A percentile compares a stretch with the other conserved stretches of the same genome.
Evolutionary conservation across 1,140 invertebrate genomes (phyloP).

Genomic region (Listronotus oregonensis): DNA sequence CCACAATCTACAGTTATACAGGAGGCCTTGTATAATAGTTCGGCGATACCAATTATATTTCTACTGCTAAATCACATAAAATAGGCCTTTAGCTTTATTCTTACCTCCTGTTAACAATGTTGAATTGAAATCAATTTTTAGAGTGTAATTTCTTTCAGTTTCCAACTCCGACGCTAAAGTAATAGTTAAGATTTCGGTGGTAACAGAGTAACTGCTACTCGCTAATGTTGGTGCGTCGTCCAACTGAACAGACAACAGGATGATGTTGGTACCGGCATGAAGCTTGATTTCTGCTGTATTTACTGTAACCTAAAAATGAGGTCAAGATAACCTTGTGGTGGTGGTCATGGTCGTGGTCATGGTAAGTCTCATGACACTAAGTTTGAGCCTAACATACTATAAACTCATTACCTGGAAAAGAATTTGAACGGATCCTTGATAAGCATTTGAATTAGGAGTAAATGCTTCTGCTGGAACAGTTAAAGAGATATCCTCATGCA

Average conservation of each 20-base stretch:
- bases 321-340: no score
- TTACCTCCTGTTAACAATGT: background rate
- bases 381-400: no score
- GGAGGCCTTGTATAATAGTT: no score
- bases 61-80: no score
- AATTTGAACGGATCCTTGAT: constrained; percentile 13
- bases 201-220: constrained; percentile 6
- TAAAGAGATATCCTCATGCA: constrained; percentile 17
- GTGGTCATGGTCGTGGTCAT: no score
- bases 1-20: no score
- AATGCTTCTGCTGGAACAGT: constrained; percentile 10
- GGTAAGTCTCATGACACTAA: no score
- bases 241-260: constrained; percentile 7
- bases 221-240: background rate
- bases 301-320: constrained; percentile 13
- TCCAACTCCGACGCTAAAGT: background rate
- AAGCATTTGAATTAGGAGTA: background rate
- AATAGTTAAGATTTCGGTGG: constrained; percentile 15
- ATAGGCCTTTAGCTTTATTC: background rate
- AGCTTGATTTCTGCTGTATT: constrained; percentile 16
- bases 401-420: constrained; percentile 9
- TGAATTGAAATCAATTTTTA: constrained; percentile 11
- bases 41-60: no score
- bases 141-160: constrained; percentile 1
- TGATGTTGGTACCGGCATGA: constrained; percentile 5